Conservation (phyloP, 2,888 invertebrate genomes). For the Leptopilina drosophilae region DNA sequence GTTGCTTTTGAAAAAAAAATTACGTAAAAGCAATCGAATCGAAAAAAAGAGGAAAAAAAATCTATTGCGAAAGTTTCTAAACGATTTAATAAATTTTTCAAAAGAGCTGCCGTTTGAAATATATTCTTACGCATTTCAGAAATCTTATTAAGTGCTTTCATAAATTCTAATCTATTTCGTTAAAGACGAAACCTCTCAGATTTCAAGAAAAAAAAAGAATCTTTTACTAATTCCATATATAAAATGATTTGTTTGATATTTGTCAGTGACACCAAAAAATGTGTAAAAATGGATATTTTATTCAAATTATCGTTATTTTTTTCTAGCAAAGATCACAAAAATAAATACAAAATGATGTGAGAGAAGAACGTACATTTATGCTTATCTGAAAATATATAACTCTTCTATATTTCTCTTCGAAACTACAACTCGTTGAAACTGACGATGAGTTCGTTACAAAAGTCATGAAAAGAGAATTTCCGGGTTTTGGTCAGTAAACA, state of each 20-base stretch:
- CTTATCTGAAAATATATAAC: background rate
- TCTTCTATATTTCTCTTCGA: background rate
- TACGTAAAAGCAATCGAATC: background rate
- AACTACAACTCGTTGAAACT: background rate
- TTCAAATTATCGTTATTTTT: background rate
- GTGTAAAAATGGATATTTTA: background rate
- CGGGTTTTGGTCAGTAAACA: slow-evolving; percentile 31
- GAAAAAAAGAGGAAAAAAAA: background rate
- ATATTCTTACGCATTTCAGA: slow-evolving; percentile 13
- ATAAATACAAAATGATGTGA: background rate
- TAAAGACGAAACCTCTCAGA: background rate
- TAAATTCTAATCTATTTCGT: slow-evolving; percentile 24
- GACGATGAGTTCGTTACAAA: slow-evolving; percentile 5
- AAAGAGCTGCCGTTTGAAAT: slow-evolving; percentile 14
- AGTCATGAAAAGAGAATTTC: slow-evolving; percentile 32
- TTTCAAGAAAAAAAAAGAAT: background rate
- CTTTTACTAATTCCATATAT: background rate
- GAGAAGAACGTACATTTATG: background rate
- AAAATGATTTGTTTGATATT: slow-evolving; percentile 12
- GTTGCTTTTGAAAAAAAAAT: background rate
- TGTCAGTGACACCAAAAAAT: slow-evolving; percentile 1
- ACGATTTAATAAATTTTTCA: background rate
- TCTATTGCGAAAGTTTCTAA: slow-evolving; percentile 15
- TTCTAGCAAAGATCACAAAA: slow-evolving; percentile 2
- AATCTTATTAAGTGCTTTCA: slow-evolving; percentile 14